Evolutionary conservation across 2,797 vertebrate species (phyloP).

Genomic region (Protosalanx chinensis): DNA sequence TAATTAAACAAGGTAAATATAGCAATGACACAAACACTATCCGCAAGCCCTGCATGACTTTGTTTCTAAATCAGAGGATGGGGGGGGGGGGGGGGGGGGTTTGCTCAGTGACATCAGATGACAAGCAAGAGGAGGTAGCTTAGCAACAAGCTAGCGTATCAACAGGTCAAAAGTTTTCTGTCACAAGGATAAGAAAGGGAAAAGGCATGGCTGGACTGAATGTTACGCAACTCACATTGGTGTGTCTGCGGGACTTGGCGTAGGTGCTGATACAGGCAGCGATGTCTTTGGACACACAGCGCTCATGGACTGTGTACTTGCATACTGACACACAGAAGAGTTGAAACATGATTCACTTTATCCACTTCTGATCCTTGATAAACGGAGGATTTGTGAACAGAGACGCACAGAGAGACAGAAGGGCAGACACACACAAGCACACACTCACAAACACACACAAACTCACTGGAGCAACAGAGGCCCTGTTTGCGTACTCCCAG

Average conservation of each 20-base stretch:
- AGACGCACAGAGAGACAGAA: not conserved
- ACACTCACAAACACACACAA: not conserved
- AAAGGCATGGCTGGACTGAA: too few species aligned
- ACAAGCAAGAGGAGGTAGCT: too few species aligned
- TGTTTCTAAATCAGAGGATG: constrained; percentile 6
- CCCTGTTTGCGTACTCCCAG: constrained; percentile 93
- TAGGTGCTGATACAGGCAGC: constrained; percentile 91
- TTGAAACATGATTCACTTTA: not conserved
- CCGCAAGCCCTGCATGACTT: constrained; percentile 1
- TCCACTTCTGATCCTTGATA: too few species aligned
- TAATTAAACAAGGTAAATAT: constrained; percentile 22
- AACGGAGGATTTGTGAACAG: not conserved
- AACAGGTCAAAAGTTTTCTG: not conserved
- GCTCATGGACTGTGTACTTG: constrained; percentile 93
- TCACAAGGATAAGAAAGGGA: not conserved
- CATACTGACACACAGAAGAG: constrained; percentile 74
- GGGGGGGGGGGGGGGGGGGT: not conserved
- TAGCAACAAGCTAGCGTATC: too few species aligned
- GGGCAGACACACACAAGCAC: not conserved
- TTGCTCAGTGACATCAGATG: not conserved
- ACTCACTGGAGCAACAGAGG: constrained; percentile 91
- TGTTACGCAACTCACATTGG: constrained; percentile 75
- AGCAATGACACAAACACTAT: constrained; percentile 14
- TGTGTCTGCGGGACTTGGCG: constrained; percentile 84
- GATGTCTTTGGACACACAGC: constrained; percentile 92